Evolutionary conservation across 2,113 vertebrate genomes (phyloP).

Genomic region (Eudorcas thomsonii): DNA sequence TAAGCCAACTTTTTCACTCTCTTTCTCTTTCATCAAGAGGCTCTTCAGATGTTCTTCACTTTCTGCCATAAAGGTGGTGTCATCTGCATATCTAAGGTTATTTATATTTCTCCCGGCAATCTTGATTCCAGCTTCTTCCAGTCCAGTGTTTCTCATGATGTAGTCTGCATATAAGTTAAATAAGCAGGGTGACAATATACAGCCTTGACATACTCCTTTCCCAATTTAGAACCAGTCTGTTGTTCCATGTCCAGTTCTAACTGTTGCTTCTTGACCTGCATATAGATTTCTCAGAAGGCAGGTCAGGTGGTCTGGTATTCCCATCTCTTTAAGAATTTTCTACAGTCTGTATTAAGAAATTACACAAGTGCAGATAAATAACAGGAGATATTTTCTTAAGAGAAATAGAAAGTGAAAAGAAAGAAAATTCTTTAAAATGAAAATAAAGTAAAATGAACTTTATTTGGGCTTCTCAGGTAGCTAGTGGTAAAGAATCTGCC

Average conservation of each 20-base stretch:
- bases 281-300: not conserved
- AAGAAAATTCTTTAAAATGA: not conserved
- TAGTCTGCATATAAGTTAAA: not conserved
- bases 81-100: not conserved
- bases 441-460: not conserved
- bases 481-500: not conserved
- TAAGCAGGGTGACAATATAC: not conserved
- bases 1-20: not conserved
- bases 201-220: not conserved
- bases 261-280: not conserved
- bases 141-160: not conserved
- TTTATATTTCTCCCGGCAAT: not conserved
- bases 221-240: not conserved
- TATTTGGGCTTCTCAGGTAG: not conserved
- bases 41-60: fast-evolving
- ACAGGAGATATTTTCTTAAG: not conserved
- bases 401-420: not conserved
- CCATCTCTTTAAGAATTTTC: not conserved
- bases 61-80: not conserved
- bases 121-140: not conserved
- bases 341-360: not conserved
- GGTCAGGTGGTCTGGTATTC: not conserved
- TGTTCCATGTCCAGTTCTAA: not conserved
- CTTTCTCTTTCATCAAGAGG: not conserved
- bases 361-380: not conserved